Evolutionary conservation across 2,888 invertebrate genomes (phyloP), one percentile per base, ranked within the genome.

Genomic region (Epinotia demarniana): DNA sequence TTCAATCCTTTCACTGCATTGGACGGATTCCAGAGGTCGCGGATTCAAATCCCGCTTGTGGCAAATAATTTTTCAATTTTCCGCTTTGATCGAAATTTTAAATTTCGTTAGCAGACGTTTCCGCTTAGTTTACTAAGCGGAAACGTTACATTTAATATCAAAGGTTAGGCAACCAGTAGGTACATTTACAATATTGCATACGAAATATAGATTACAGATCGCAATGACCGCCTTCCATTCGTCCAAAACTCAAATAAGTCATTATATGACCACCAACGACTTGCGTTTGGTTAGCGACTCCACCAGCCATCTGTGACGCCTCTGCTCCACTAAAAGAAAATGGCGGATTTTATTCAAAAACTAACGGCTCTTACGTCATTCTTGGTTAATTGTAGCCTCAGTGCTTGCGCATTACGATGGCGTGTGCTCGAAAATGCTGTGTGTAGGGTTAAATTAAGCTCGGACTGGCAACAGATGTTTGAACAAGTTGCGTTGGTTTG

Each of bases 201-300:
- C 43, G 6, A 49, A 49, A 13, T 49, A 13, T 49, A 19, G 19
- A 18, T 43, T 13, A 19, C 13, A 19, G 19, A 46, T 16, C 23
- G 13, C 19, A 63, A 63, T 19, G 23, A 16, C 19, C 62, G 43
- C 27, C 33, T 62, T 43, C 1, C 12, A 23, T 68, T 69, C 23
- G 46, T 27, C 55, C 43, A 12, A 27, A 68, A 58, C 11, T 43
- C 19, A 55, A 74, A 55, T 74, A 74, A 74, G 74, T 70, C 39
- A 74, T 74, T 74, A 74, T 46, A 46, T 60, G 69, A 69, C 69
- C 69, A 69, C 69, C 69, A 58, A 69, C 69, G 69, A 58, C 43
- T 69, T 69, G n/a, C 13, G 39, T 57, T 57, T 67, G 19, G 68
- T 46, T 58, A 6, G 16, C 18, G 39, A 11, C 18, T 46, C 46